These are phyloP conservation scores for Porites lobata DNA, from an alignment of 92 coral and sea anemone species.

Conservation along the genomic window DNA sequence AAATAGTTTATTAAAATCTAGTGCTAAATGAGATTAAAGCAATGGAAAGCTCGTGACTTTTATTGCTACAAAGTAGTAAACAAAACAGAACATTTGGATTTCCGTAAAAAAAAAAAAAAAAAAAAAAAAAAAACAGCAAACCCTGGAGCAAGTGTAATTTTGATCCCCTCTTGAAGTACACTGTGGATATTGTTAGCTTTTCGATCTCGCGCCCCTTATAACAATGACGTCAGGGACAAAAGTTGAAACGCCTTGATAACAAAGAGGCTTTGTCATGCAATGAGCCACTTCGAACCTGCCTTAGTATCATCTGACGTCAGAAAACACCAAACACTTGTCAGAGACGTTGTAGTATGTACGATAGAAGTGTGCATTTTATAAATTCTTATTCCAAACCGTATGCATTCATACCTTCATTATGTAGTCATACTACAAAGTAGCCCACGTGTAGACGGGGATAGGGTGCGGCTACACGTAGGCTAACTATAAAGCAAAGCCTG, in stretches of 20 bases:
- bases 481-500: not conserved
- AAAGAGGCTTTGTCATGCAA: not conserved
- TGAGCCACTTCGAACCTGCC: not conserved
- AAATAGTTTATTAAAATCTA: not conserved
- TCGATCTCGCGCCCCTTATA: constrained; percentile 13
- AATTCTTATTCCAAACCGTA: too few relatives aligned
- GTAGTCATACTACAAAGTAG: too few relatives aligned
- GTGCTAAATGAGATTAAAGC: not conserved
- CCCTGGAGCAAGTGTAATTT: constrained; percentile 8
- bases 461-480: too few relatives aligned
- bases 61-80: not conserved
- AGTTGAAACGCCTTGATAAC: constrained; percentile 32
- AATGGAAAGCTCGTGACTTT: not conserved
- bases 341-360: not conserved
- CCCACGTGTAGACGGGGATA: too few relatives aligned
- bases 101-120: not conserved
- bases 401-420: too few relatives aligned
- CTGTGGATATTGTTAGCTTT: constrained; percentile 5
- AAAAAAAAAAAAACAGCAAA: too few relatives aligned
- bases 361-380: not conserved
- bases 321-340: not conserved
- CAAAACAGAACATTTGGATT: not conserved
- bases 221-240: constrained; percentile 24
- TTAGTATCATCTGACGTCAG: constrained; percentile 27
- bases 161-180: not conserved